phyloP scores from a whole-genome alignment of 2,113 vertebrate species.

The Anser cygnoides region DNA sequence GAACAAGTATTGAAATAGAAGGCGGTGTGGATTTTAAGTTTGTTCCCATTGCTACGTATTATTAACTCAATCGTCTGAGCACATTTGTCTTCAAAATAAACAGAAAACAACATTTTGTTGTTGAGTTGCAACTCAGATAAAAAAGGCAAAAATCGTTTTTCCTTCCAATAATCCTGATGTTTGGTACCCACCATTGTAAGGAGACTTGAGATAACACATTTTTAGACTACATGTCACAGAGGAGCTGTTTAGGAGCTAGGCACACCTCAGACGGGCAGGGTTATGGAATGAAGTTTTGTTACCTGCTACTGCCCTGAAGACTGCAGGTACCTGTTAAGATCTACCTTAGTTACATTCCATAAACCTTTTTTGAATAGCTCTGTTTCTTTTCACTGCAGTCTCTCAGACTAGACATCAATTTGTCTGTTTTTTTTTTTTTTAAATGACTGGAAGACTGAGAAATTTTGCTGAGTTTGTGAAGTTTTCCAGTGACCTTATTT shows the following conservation, averaged over 20 bases:
- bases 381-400: neutral
- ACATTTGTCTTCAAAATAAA: neutral
- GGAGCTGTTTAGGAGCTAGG: neutral
- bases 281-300: neutral
- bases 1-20: neutral
- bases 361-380: neutral
- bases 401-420: neutral
- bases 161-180: neutral
- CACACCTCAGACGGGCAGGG: neutral
- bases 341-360: neutral
- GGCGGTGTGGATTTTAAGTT: neutral
- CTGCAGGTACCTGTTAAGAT: neutral
- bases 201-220: neutral
- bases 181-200: neutral
- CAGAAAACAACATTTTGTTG: neutral
- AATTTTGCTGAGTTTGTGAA: slow-evolving; percentile 36
- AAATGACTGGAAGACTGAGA: neutral
- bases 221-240: neutral
- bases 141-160: neutral
- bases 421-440: neutral
- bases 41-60: neutral
- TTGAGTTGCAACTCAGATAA: neutral
- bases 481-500: slow-evolving; percentile 34
- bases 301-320: neutral
- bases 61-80: neutral